Base-by-base conservation (phyloP, 2,888 invertebrate genomes). In the Spialia ferax region DNA sequence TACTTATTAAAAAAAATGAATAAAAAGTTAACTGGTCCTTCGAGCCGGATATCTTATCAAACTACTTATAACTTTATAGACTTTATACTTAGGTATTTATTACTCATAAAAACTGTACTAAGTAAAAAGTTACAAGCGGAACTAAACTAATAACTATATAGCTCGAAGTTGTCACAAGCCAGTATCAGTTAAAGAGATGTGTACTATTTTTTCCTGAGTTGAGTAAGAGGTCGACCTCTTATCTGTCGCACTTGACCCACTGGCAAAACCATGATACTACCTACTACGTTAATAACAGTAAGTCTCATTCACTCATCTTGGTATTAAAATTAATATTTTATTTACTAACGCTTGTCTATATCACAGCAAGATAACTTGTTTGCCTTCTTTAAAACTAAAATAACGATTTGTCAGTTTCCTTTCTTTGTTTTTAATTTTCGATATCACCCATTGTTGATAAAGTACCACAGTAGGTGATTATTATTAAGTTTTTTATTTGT, bases 231-330 rank as follows among this genome's bases (percentile, higher is more conserved):
- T 50, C 50, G 42, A 38, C 45, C 50, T 18, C 42, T 71, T 71
- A 71, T 71, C 71, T 60, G 50, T 13, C 60, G 68, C 71, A 66
- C 71, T 71, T 71, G 71, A 71, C 69, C 71, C 63, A 67, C 11
- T 68, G 48, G 52, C 60, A 13, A 59, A 29, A 26, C 23, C 55
- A 38, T 56, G 45, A 56, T 29, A 56, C 45, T 29, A 20, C 45
- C 23, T 45, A 54, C 22, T 20, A 56, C 18, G 35, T 10, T 57
- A 23, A 52, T n/a, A 26, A 48, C 22, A 22, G 15, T 23, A 22
- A 18, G 15, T 18, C 22, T 50, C 50, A 50, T 50, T 50, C 22
- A 50, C 23, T 22, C 23, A 22, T 50, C 48, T 50, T 50, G 1
- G 45, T 10, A 45, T 18, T 18, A 42, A 22, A 22, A 22, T 20